Conservation (phyloP, 2,113 vertebrate genomes). For the Myotis yumanensis region DNA sequence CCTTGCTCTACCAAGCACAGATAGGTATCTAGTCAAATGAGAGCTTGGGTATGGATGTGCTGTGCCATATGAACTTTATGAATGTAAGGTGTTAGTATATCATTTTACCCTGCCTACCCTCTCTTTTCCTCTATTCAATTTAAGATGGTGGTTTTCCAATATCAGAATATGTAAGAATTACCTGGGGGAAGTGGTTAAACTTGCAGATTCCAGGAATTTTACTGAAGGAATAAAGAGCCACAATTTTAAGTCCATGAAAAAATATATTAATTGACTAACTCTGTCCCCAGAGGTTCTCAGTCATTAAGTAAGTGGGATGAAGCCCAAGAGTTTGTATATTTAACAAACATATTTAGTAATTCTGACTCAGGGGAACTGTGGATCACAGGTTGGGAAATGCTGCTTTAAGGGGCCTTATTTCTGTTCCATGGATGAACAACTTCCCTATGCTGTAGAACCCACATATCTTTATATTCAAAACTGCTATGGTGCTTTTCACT, state of each 20-base stretch:
- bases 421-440: background rate
- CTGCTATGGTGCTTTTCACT: background rate
- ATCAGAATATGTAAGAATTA: background rate
- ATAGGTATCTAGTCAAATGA: background rate
- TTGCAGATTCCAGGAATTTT: background rate
- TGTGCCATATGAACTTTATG: background rate
- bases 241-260: background rate
- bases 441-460: background rate
- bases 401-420: background rate
- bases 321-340: background rate
- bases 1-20: background rate
- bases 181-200: background rate
- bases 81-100: background rate
- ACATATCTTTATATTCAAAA: background rate
- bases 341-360: background rate
- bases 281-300: background rate
- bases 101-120: background rate
- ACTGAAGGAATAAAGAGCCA: background rate
- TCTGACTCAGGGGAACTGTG: background rate
- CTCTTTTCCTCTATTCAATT: background rate
- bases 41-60: background rate
- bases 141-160: background rate
- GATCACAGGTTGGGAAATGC: background rate
- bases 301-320: background rate
- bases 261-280: background rate